Conservation (phyloP, 2,797 vertebrate genomes). For the Aplochiton taeniatus region DNA sequence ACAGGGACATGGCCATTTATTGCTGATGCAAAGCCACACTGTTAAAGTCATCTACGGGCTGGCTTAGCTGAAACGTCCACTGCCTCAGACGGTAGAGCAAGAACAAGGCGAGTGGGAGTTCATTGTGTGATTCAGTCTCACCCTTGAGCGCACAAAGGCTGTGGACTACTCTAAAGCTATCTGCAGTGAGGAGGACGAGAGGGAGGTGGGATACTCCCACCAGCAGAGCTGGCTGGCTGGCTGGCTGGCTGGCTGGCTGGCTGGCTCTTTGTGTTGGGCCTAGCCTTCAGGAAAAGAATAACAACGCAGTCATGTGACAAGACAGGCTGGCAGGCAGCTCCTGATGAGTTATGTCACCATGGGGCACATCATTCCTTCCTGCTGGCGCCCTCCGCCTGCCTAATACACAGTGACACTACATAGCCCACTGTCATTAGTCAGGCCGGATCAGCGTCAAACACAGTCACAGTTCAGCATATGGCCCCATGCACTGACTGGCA, state of each 20-base stretch:
- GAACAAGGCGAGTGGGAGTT: background rate
- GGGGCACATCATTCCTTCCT: slow-evolving; percentile 50
- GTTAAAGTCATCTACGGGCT: background rate
- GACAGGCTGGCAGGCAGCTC: slow-evolving; percentile 17
- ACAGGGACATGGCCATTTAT: background rate
- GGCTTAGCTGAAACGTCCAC: background rate
- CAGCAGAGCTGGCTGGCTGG: background rate
- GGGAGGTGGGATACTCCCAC: background rate
- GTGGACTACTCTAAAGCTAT: background rate
- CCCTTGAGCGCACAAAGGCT: slow-evolving; percentile 6
- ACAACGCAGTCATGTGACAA: slow-evolving; percentile 15
- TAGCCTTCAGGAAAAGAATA: background rate
- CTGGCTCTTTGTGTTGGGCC: slow-evolving; percentile 2
- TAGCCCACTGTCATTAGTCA: slow-evolving; percentile 53
- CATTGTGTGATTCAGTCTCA: slow-evolving; percentile 13
- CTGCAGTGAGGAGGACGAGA: background rate
- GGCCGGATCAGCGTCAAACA: too few species aligned
- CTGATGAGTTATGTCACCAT: slow-evolving; percentile 41
- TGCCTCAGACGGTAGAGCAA: background rate
- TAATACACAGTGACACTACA: slow-evolving; percentile 36
- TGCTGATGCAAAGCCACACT: background rate
- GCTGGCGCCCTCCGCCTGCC: slow-evolving; percentile 15
- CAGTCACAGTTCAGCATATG: too few species aligned
- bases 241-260: too few species aligned
- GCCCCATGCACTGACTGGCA: too few species aligned